Percentiles rank a stretch among this genome's conserved stretches.
phyloP scores from a whole-genome alignment of 2,113 vertebrate species.

The Leptodactylus fuscus region DNA sequence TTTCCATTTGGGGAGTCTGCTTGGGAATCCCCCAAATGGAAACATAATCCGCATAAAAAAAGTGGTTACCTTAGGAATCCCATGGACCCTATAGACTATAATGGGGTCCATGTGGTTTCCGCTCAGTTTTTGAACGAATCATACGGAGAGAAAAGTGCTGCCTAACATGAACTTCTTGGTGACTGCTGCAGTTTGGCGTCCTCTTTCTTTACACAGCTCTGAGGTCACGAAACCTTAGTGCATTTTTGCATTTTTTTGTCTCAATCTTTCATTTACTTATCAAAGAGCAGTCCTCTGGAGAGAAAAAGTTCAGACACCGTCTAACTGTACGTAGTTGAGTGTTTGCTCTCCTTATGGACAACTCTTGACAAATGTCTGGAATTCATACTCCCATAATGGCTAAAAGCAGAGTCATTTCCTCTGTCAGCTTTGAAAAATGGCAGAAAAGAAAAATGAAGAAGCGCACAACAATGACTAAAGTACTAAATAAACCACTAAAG shows the following conservation, averaged over 20 bases:
- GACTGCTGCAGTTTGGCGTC: not conserved
- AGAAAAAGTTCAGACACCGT: not conserved
- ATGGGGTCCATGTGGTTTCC: too few relatives aligned
- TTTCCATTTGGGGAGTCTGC: too few relatives aligned
- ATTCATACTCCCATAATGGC: not conserved
- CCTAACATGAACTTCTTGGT: not conserved
- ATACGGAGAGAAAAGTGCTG: too few relatives aligned
- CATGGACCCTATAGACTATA: too few relatives aligned
- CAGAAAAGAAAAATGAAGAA: not conserved
- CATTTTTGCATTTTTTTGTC: not conserved
- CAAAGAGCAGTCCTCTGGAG: not conserved
- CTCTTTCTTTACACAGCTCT: not conserved
- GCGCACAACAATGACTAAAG: too few relatives aligned
- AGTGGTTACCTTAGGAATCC: too few relatives aligned
- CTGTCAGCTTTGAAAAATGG: not conserved
- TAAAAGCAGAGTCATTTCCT: not conserved
- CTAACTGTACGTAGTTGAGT: not conserved
- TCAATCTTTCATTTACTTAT: slow-evolving; percentile 13
- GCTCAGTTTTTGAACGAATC: too few relatives aligned
- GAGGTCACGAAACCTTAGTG: not conserved
- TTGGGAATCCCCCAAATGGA: too few relatives aligned
- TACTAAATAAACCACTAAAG: not conserved
- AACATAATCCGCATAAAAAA: too few relatives aligned
- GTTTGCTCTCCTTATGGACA: not conserved
- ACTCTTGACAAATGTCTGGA: slow-evolving; percentile 10